Base-by-base conservation (phyloP, 2,888 invertebrate species). In the Caenorhabditis auriculariae region DNA sequence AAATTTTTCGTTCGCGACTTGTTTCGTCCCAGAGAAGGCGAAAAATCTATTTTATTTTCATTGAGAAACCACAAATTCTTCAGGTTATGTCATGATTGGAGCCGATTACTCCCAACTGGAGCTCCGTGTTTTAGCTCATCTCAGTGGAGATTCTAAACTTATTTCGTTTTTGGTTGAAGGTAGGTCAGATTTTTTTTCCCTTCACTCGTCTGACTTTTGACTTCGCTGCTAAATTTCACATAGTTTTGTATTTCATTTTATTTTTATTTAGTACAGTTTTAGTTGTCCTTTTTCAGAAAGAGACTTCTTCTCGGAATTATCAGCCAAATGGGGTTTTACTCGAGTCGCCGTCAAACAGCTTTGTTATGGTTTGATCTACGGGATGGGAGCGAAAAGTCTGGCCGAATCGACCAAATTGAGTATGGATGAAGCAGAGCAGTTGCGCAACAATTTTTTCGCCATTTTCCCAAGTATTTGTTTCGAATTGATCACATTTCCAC, bases 91-190 rank as follows among this genome's bases (percentile, higher is more conserved):
- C 43, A 84, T 96, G 52, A 83, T 98, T 43, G 89, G 94, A 0
- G 93, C 93, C 0, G 96, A 98, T 85, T 98, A 93, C 84, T 92
- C 92, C 75, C 98, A 98, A 83, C 82, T 98, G 60, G 98, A 98
- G 84, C 87, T 98, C 82, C 86, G 98, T 72, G 88, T 98, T 58
- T 84, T 98, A 73, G 91, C 95, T 19, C 93, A 95, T 84, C 87
- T 94, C 60, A 90, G 91, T 7, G 85, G 87, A 65, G 96, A 96
- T 83, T 70, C 83, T 6, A 85, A 23, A 5, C 58, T 74, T 4
- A 37, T 60, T 12, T 38, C 51, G 17, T 27, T 66, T 23, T 60
- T 74, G 2, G 32, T 47, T 5, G 19, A 49, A 15, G 55, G 52
- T 47, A 44, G 55, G 48, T 24, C 17, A 24, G 29, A 6, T 9